Evolutionary conservation across 2,888 invertebrate species (phyloP).

Genomic region (Ochropleura plecta): DNA sequence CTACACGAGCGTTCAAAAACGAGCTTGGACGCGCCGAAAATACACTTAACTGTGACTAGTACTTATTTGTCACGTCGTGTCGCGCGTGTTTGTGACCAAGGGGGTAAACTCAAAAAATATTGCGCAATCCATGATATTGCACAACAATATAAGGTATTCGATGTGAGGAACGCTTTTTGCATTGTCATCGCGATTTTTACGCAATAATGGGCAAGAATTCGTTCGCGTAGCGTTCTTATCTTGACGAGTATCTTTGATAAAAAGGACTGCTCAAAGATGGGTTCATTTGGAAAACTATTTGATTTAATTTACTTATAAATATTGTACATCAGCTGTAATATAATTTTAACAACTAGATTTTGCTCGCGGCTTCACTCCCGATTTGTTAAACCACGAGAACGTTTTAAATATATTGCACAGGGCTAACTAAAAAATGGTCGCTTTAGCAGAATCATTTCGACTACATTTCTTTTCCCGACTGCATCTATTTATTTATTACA

Average conservation of each 20-base stretch:
- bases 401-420: no score
- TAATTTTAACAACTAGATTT: neutral
- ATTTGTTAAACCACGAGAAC: no score
- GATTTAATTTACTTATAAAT: neutral
- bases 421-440: no score
- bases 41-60: no score
- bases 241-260: neutral
- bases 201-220: constrained; percentile 25
- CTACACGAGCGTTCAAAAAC: no score
- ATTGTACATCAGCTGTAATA: neutral
- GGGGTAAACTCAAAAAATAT: neutral
- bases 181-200: constrained; percentile 22
- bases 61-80: no score
- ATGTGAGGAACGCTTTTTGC: neutral
- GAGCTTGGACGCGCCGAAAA: no score
- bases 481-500: no score
- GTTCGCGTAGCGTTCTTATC: constrained; percentile 10
- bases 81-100: neutral
- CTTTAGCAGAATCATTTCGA: no score
- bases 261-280: neutral
- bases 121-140: constrained; percentile 1
- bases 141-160: neutral
- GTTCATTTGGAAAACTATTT: neutral
- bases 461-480: no score
- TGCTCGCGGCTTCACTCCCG: no score